A percentile compares a stretch with the other conserved stretches of the same genome.
Evolutionary conservation across 2,888 invertebrate genomes (phyloP).

Genomic region (Hedya salicella): DNA sequence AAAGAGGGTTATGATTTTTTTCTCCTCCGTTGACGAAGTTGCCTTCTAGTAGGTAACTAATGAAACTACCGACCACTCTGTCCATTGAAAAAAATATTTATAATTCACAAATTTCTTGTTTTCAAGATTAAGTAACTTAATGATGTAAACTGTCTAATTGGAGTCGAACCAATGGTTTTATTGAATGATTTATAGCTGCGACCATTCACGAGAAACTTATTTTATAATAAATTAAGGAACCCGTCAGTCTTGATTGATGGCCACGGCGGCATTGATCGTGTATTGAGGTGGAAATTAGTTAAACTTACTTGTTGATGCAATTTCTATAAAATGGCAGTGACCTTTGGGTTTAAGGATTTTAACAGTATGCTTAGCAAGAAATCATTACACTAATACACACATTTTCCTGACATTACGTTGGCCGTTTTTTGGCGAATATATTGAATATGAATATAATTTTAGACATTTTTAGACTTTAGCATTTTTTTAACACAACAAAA

Average conservation of each 20-base stretch:
- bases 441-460: too few relatives aligned
- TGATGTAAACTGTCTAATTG: slow-evolving; percentile 26
- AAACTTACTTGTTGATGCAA: slow-evolving; percentile 15
- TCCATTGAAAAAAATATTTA: not conserved
- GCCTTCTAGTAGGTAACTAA: too few relatives aligned
- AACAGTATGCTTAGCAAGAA: not conserved
- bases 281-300: slow-evolving; percentile 20
- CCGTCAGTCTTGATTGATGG: slow-evolving; percentile 34
- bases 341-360: slow-evolving; percentile 16
- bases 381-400: not conserved
- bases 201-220: slow-evolving; percentile 29
- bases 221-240: slow-evolving; percentile 35
- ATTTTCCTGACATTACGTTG: too few relatives aligned
- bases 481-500: too few relatives aligned
- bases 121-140: slow-evolving; percentile 15
- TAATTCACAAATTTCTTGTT: not conserved
- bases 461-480: too few relatives aligned
- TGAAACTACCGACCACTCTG: not conserved
- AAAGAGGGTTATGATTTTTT: too few relatives aligned
- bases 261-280: slow-evolving; percentile 31
- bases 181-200: slow-evolving; percentile 35
- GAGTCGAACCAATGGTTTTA: slow-evolving; percentile 32
- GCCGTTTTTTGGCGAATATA: too few relatives aligned
- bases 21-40: too few relatives aligned
- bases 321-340: slow-evolving; percentile 31